phyloP scores from a whole-genome alignment of 2,797 vertebrate genomes.

The Gouania willdenowi region DNA sequence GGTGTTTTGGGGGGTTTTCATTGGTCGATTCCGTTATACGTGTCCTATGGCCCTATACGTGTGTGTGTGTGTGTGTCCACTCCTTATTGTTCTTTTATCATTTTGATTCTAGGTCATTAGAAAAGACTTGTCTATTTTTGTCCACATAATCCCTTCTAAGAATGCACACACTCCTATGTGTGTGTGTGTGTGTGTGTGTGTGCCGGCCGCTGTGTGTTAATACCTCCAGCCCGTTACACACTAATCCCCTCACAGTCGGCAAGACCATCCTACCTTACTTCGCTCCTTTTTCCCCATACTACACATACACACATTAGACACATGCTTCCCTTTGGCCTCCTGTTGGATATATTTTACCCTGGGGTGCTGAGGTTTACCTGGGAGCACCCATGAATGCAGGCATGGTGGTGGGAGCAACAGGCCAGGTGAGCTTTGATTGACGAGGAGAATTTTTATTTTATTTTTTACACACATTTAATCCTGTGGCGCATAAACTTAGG shows the following conservation, averaged over 20 bases:
- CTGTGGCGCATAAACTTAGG: too few relatives aligned
- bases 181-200: slow-evolving; percentile 1
- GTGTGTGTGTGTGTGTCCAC: background rate
- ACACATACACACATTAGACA: slow-evolving; percentile 4
- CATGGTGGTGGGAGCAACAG: slow-evolving; percentile 64
- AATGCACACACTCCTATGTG: slow-evolving; percentile 52
- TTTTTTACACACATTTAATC: too few relatives aligned
- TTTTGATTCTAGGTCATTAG: slow-evolving; percentile 70
- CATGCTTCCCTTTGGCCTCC: slow-evolving; percentile 1
- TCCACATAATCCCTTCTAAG: slow-evolving; percentile 68
- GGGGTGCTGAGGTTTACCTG: slow-evolving; percentile 9
- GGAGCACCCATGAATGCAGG: slow-evolving; percentile 55
- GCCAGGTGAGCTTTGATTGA: slow-evolving; percentile 63
- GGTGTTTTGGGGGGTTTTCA: too few relatives aligned
- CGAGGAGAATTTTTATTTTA: too few relatives aligned
- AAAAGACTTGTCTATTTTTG: slow-evolving; percentile 71
- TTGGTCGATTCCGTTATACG: too few relatives aligned
- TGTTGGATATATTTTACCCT: slow-evolving; percentile 24
- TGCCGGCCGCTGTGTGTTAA: slow-evolving; percentile 55
- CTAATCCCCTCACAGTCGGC: slow-evolving; percentile 67
- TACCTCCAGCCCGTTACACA: slow-evolving; percentile 64
- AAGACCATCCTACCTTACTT: slow-evolving; percentile 31
- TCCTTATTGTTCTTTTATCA: slow-evolving; percentile 34
- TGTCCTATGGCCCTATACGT: background rate
- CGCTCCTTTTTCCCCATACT: background rate